Base-by-base conservation (phyloP, 2,113 vertebrate species). In the Brienomyrus longianalis region DNA sequence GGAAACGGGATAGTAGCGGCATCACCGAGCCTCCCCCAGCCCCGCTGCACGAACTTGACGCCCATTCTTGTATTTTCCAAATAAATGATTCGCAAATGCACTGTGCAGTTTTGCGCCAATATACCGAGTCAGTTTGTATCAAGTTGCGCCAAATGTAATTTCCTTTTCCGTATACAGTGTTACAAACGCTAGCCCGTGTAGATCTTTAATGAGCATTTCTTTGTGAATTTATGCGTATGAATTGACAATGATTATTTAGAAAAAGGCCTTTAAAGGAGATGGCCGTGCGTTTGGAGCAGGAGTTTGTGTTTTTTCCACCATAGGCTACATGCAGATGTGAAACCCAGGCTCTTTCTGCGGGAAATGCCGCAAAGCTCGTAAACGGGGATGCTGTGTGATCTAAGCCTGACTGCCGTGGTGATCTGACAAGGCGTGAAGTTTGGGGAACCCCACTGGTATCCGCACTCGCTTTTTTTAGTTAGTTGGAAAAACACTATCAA, bases 301-400 rank as follows among this genome's bases (percentile, higher is more conserved):
- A 39, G 39, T 39, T 39, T 39, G 39, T 39, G 39, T 39, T 39
- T 39, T 39, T 39, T 39, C 2, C 39, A 39, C 39, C 39, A 86
- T 70, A 4, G 62, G 62, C 62, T 90, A 70, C 88, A 59, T 9
- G 90, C 13, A 43, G 93, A 91, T 45, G 15, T 48, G 21, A 48
- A 56, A 52, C 85, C 51, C 15, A 91, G 90, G 87, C 56, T 77
- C 17, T 84, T 88, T 90, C 89, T 59, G 88, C 39, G 90, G 91
- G 90, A 89, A 90, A 91, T 88, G 70, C 90, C 52, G 51, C 77
- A 59, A 17, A 86, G 91, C 86, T 19, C 84, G 2, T 11, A 86
- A 48, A 50, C 87, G 83, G 62, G 91, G 92, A 93, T 93, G 93
- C 92, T 90, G 91, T 90, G 90, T 93, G 92, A 89, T 93, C 89